phyloP scores from a whole-genome alignment of 2,113 vertebrate species.

The Heterotilapia buettikoferi region DNA sequence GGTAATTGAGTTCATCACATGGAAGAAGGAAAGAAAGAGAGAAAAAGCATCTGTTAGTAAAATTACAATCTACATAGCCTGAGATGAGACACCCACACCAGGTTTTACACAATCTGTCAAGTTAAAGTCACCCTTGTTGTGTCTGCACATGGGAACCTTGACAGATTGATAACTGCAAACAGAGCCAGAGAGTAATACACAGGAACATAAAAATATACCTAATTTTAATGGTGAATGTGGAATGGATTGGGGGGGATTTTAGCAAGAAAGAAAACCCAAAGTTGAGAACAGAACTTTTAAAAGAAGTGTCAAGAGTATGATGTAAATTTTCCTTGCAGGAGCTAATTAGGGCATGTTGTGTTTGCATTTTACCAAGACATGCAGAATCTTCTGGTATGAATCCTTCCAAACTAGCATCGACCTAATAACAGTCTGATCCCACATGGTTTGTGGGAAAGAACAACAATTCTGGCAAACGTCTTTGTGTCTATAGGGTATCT shows the following conservation, averaged over 20 bases:
- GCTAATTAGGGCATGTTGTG: neutral
- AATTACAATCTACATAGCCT: neutral
- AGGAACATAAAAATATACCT: neutral
- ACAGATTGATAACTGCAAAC: neutral
- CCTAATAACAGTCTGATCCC: neutral
- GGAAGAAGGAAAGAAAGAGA: neutral
- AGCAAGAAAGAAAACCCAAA: neutral
- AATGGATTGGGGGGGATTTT: neutral
- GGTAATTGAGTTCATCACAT: conserved; percentile 3
- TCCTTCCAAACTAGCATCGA: neutral
- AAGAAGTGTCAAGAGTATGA: neutral
- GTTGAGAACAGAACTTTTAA: neutral
- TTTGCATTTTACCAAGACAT: neutral
- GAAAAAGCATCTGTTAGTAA: conserved; percentile 7
- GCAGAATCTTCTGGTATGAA: neutral
- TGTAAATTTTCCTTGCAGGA: neutral
- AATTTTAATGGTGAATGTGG: neutral
- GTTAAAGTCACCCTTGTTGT: neutral
- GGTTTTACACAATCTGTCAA: neutral
- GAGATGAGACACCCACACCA: neutral
- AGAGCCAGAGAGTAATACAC: neutral
- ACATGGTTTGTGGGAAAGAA: neutral
- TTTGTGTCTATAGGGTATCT: neutral
- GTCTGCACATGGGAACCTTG: neutral
- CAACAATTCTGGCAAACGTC: neutral